Conservation (phyloP, 1,140 invertebrate genomes). For the Bemisia tabaci region DNA sequence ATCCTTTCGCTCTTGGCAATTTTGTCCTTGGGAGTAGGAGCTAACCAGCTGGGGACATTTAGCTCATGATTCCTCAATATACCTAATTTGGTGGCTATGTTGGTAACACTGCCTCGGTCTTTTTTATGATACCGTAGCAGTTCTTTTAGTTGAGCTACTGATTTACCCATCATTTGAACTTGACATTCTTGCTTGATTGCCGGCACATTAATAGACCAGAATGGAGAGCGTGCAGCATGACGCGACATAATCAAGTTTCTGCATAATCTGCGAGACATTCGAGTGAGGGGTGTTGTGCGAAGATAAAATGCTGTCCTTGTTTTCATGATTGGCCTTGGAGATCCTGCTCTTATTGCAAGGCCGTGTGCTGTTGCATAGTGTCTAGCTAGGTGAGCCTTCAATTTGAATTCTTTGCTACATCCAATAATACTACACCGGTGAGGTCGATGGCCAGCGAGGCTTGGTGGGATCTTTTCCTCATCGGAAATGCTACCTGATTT, state of each 20-base stretch:
- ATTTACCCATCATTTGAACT: conserved; percentile 43
- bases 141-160: conserved; percentile 41
- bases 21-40: conserved; percentile 60
- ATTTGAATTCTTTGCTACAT: conserved; percentile 86
- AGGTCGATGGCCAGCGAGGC: conserved; percentile 47
- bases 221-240: conserved; percentile 76
- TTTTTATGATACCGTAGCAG: conserved; percentile 37
- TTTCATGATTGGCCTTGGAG: conserved; percentile 87
- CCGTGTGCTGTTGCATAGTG: conserved; percentile 88
- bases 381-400: conserved; percentile 78
- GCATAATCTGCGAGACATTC: conserved; percentile 72
- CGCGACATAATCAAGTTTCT: conserved; percentile 65
- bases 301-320: conserved; percentile 91
- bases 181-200: conserved; percentile 73
- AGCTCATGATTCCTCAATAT: conserved; percentile 38
- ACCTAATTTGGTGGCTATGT: conserved; percentile 62
- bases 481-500: conserved; percentile 34
- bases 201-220: conserved; percentile 67
- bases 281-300: conserved; percentile 72
- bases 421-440: conserved; percentile 78
- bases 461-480: conserved; percentile 25
- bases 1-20: conserved; percentile 63
- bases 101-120: conserved; percentile 53
- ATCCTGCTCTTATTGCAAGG: conserved; percentile 47
- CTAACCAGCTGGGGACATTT: conserved; percentile 62